phyloP scores from a whole-genome alignment of 2,113 vertebrate genomes.

The Petroica traversi region DNA sequence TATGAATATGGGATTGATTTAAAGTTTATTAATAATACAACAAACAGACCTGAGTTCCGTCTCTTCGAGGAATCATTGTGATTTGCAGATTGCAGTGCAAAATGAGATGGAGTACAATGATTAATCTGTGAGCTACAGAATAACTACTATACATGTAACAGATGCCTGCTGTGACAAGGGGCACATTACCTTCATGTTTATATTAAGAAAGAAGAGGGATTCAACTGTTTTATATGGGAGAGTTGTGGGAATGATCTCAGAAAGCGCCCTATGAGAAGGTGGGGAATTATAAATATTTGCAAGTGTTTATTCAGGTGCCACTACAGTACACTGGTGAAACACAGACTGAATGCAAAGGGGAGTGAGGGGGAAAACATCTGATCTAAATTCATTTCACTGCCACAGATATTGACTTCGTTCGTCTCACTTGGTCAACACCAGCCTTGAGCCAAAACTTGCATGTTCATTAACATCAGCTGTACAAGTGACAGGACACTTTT shows the following conservation, averaged over 20 bases:
- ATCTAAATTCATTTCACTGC: slow-evolving; percentile 54
- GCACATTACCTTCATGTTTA: slow-evolving; percentile 77
- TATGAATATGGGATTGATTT: slow-evolving; percentile 10
- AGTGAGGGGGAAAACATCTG: background rate
- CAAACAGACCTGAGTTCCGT: slow-evolving; percentile 64
- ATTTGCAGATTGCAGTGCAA: slow-evolving; percentile 65
- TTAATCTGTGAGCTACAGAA: slow-evolving; percentile 67
- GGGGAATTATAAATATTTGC: slow-evolving; percentile 69
- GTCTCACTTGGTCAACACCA: slow-evolving; percentile 49
- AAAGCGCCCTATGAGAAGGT: slow-evolving; percentile 49
- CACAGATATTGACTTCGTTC: slow-evolving; percentile 47
- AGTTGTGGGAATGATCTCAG: slow-evolving; percentile 57
- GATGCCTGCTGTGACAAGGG: slow-evolving; percentile 75
- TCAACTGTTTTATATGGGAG: slow-evolving; percentile 50
- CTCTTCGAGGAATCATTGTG: slow-evolving; percentile 55
- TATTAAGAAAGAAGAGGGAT: slow-evolving; percentile 57
- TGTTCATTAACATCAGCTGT: slow-evolving; percentile 36
- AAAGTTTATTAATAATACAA: slow-evolving; percentile 22
- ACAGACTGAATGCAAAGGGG: background rate
- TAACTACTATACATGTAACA: slow-evolving; percentile 64
- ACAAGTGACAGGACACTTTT: slow-evolving; percentile 36
- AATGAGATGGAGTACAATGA: slow-evolving; percentile 65
- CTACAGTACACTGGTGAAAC: slow-evolving; percentile 35
- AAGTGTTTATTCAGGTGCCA: slow-evolving; percentile 76
- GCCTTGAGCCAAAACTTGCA: slow-evolving; percentile 14